A percentile compares a stretch with the other conserved stretches of the same genome.
phyloP scores from a whole-genome alignment of 2,888 invertebrate genomes.

The Tricholauxania praeusta region DNA sequence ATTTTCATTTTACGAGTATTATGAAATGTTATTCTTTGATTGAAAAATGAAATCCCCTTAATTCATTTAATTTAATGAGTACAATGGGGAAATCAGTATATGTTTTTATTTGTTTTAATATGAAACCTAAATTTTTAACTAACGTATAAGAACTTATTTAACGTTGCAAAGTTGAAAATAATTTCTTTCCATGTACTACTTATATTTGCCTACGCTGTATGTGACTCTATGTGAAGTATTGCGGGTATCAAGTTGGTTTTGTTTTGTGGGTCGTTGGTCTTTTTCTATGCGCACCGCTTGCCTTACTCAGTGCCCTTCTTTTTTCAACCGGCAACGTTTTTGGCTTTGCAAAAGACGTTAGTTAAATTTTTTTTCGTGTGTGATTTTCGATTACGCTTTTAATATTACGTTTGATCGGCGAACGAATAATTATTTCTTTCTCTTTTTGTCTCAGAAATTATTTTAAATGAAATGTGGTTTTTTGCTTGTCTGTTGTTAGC shows the following conservation, averaged over 20 bases:
- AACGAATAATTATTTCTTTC: not conserved
- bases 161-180: no score
- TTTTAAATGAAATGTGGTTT: no score
- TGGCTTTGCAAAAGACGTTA: slow-evolving; percentile 20
- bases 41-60: no score
- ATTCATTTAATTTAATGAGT: no score
- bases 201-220: slow-evolving; percentile 29
- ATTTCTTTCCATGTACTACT: not conserved
- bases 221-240: not conserved
- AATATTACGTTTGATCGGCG: no score
- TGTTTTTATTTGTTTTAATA: no score
- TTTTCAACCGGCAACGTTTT: not conserved
- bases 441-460: not conserved
- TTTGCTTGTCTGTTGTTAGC: no score
- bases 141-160: no score
- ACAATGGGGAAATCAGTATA: no score
- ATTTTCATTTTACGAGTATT: no score
- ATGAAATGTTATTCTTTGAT: no score
- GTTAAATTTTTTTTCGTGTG: not conserved
- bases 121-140: no score
- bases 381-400: not conserved
- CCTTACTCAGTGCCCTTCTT: not conserved
- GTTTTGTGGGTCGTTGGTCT: slow-evolving; percentile 38
- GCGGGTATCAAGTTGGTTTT: slow-evolving; percentile 9
- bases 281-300: slow-evolving; percentile 23